These are phyloP conservation scores for Platalea minor DNA, from an alignment of 2,797 vertebrate genomes.

Conservation along the genomic window DNA sequence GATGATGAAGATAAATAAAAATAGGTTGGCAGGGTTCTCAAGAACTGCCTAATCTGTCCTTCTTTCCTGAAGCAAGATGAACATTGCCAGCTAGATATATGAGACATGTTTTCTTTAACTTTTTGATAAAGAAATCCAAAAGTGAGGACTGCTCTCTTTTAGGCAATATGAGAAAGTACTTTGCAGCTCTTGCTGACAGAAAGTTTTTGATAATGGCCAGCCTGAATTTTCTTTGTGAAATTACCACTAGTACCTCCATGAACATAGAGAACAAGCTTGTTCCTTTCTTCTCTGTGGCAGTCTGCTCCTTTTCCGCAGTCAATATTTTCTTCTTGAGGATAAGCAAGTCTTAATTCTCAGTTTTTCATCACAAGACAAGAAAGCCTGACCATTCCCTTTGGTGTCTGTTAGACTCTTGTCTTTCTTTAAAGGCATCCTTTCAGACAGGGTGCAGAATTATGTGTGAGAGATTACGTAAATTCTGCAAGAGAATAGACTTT, in stretches of 20 bases:
- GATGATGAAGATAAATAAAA: background rate
- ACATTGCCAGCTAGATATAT: background rate
- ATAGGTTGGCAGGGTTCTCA: background rate
- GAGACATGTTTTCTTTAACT: background rate
- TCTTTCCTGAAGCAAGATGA: background rate
- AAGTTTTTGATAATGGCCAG: background rate
- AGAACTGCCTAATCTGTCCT: background rate
- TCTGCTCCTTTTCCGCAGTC: background rate
- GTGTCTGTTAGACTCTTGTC: accelerated
- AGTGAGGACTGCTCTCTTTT: background rate
- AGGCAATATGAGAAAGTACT: background rate
- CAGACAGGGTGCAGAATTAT: background rate
- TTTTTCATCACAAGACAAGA: background rate
- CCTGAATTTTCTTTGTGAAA: background rate
- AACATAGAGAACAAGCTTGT: background rate
- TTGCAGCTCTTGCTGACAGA: background rate
- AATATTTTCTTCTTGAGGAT: background rate
- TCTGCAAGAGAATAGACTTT: background rate
- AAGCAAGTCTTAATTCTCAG: background rate
- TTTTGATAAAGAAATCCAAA: background rate
- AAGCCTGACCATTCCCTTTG: background rate
- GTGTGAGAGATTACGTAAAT: background rate
- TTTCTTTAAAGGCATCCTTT: background rate
- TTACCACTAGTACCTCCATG: background rate
- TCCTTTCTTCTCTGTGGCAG: background rate